A percentile compares a stretch with the other conserved stretches of the same genome.
Conservation (phyloP, 2,113 vertebrate species). For the Microcebus ravelobensis region DNA sequence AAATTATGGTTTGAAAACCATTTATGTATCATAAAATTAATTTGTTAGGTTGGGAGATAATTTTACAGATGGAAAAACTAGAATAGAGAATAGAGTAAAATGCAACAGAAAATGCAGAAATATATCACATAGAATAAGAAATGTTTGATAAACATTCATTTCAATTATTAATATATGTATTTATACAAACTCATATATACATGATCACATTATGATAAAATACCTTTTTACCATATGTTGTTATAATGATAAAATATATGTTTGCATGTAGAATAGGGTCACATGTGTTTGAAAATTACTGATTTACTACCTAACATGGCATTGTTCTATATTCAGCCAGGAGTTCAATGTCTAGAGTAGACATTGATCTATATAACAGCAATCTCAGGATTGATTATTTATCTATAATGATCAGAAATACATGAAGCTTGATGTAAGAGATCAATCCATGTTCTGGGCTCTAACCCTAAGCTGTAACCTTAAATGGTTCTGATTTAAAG, state of each 20-base stretch:
- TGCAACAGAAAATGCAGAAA: not conserved
- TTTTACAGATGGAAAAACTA: slow-evolving; percentile 9
- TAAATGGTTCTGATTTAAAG: not conserved
- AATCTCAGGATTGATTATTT: not conserved
- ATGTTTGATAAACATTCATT: not conserved
- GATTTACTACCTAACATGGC: not conserved
- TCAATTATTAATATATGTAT: not conserved
- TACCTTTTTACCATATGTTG: not conserved
- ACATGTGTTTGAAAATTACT: not conserved
- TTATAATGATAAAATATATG: not conserved
- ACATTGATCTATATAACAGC: not conserved
- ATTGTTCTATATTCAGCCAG: not conserved
- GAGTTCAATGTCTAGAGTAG: not conserved
- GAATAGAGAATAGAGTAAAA: not conserved
- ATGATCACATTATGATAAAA: not conserved
- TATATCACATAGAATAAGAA: not conserved
- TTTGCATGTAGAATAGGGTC: not conserved
- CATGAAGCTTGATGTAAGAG: not conserved
- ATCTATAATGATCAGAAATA: not conserved
- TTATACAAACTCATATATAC: not conserved
- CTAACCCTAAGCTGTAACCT: not conserved
- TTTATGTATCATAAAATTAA: not conserved
- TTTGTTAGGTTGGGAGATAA: not conserved
- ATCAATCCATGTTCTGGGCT: not conserved
- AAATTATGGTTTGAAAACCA: not conserved